A percentile compares a stretch with the other conserved stretches of the same genome.
phyloP scores from a whole-genome alignment of 2,888 invertebrate genomes.

The Habroteleia sp. region DNA sequence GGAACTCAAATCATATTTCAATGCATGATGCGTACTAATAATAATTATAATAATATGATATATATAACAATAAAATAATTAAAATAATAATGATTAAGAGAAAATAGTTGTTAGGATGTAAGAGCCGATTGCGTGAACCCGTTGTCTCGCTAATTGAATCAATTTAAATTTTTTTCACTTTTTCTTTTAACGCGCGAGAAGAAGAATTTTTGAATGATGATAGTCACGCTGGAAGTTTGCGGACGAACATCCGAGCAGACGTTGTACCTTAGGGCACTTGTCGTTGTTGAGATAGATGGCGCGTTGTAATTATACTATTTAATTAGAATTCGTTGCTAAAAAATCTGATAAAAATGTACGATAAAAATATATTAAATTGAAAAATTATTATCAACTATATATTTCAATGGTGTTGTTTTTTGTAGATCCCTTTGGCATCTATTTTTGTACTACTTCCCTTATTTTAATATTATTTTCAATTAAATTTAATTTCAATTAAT shows the following conservation, averaged over 20 bases:
- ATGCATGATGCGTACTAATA: slow-evolving; percentile 29
- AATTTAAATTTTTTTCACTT: slow-evolving; percentile 4
- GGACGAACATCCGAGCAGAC: slow-evolving; percentile 38
- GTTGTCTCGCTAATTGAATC: slow-evolving; percentile 6
- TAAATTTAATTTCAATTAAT: too few relatives aligned
- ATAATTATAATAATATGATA: slow-evolving; percentile 16
- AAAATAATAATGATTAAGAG: slow-evolving; percentile 27
- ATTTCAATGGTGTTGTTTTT: neutral
- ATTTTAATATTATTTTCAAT: too few relatives aligned
- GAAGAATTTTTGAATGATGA: slow-evolving; percentile 39
- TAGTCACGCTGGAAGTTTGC: slow-evolving; percentile 34
- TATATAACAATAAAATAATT: too few relatives aligned
- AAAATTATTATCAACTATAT: slow-evolving; percentile 52
- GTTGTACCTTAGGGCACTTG: slow-evolving; percentile 59
- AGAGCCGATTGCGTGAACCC: slow-evolving; percentile 38
- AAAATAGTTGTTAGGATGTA: slow-evolving; percentile 44
- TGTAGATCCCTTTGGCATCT: too few relatives aligned
- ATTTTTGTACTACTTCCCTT: too few relatives aligned
- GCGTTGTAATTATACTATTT: slow-evolving; percentile 60
- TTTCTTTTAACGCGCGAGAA: slow-evolving; percentile 41
- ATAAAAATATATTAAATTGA: slow-evolving; percentile 60
- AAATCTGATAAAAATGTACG: slow-evolving; percentile 54
- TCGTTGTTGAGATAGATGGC: slow-evolving; percentile 60
- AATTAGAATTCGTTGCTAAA: slow-evolving; percentile 59
- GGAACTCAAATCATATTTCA: slow-evolving; percentile 31